Base-by-base conservation (phyloP, 2,888 invertebrate species). In the Sympetrum striolatum region DNA sequence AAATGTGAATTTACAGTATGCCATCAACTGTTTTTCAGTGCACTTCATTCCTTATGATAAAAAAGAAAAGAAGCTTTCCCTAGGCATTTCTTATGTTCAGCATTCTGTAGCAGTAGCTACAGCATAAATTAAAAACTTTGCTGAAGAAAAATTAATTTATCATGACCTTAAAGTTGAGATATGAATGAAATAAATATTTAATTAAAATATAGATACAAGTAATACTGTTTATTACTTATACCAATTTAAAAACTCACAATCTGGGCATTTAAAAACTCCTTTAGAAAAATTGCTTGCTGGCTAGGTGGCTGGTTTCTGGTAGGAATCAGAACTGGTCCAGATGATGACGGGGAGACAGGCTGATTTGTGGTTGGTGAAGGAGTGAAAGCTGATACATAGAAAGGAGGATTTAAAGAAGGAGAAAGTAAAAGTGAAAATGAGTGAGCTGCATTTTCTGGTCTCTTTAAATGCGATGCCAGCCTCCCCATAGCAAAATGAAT, bases 401-500 rank as follows among this genome's bases (percentile, higher is more conserved):
- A 86, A 37, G 86, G 86, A 22, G 86, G 86, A 37, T 60, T 86
- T 39, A 86, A 86, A 15, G 86, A 86, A 37, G 86, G 86, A 37
- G 86, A 86, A 82, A 98, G 94, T 91, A 98, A 95, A 93, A 96
- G 96, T 91, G 97, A 96, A 93, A 98, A 97, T 91, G 98, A 97
- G 92, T 95, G 94, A 92, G 96, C 96, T 90, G 97, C 96, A 92
- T 96, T 96, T 92, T 95, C 95, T 53, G 96, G 94, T 93, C 96
- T 96, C 93, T 97, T 96, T 92, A 98, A 95, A 93, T 97, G 96
- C 92, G 97, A 96, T 58, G 98, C 98, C 93, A 98, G 97, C 92
- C 98, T 96, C 1, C 98, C 98, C 93, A 99, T 97, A 10, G 98
- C 98, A 93, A 98, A 98, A 94, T 98, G 97, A 93, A 99, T 98